Percentiles rank a stretch among this genome's conserved stretches.
Evolutionary conservation across 1,140 invertebrate genomes (phyloP).

Genomic region (Orius laevigatus): DNA sequence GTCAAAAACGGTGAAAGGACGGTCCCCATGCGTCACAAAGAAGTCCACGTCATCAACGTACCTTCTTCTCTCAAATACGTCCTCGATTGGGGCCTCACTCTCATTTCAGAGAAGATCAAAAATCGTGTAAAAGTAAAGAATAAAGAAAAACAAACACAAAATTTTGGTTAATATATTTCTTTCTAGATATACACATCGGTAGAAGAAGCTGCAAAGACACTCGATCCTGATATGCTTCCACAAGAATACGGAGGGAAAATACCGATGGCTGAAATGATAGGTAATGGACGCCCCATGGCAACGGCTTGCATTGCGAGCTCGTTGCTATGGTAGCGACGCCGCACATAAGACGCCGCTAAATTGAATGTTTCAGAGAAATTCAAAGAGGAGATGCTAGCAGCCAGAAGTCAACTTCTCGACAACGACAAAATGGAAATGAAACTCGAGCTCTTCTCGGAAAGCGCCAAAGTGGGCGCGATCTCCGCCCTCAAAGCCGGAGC

Average conservation of each 20-base stretch:
- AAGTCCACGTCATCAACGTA: constrained; percentile 60
- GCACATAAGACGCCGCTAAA: too few relatives aligned
- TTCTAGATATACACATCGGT: constrained; percentile 40
- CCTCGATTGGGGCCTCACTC: constrained; percentile 58
- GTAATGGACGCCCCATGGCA: too few relatives aligned
- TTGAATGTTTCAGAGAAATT: constrained; percentile 35
- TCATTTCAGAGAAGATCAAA: constrained; percentile 67
- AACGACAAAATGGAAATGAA: constrained; percentile 42
- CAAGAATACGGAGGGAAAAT: constrained; percentile 65
- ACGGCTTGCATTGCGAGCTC: too few relatives aligned
- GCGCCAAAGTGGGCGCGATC: constrained; percentile 50
- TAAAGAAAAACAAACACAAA: neutral
- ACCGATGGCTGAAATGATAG: constrained; percentile 69
- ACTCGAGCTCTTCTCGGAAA: constrained; percentile 43
- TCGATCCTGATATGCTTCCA: constrained; percentile 45
- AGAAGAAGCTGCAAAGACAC: constrained; percentile 39
- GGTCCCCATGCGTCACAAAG: constrained; percentile 68
- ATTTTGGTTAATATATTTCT: neutral
- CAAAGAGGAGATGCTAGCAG: constrained; percentile 39
- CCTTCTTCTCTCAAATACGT: constrained; percentile 61
- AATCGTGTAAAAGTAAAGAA: constrained; percentile 42
- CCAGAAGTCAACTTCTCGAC: constrained; percentile 20
- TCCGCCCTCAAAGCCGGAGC: constrained; percentile 40
- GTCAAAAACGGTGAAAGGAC: constrained; percentile 69
- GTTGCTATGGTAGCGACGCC: too few relatives aligned